These are phyloP conservation scores for Alosa alosa DNA, from an alignment of 2,113 vertebrate genomes.

Conservation along the genomic window DNA sequence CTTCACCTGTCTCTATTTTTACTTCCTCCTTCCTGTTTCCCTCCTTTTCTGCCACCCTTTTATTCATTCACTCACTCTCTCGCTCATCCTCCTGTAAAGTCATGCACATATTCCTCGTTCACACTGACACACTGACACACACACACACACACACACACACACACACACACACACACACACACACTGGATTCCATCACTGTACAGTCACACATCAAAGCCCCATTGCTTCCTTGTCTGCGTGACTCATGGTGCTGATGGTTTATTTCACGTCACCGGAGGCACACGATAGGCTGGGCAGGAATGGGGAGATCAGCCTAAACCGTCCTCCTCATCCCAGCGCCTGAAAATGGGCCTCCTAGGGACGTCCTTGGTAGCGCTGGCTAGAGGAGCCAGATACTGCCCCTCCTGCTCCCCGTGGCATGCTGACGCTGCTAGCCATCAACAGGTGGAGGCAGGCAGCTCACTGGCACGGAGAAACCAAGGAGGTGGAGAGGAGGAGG, in stretches of 20 bases:
- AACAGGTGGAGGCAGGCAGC: not conserved
- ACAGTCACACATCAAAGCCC: not conserved
- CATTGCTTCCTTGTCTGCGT: not conserved
- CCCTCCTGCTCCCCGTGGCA: too few relatives aligned
- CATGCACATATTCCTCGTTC: not conserved
- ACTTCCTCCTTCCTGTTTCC: not conserved
- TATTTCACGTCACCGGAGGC: not conserved
- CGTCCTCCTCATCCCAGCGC: not conserved
- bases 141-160: not conserved
- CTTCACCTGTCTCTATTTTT: slow-evolving; percentile 15
- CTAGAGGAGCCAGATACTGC: not conserved
- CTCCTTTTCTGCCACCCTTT: not conserved
- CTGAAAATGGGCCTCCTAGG: not conserved
- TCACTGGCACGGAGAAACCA: not conserved
- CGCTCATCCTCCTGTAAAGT: not conserved
- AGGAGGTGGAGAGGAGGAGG: not conserved
- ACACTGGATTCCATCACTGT: not conserved
- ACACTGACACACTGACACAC: not conserved
- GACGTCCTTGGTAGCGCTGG: not conserved
- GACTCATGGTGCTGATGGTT: not conserved
- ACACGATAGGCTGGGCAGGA: not conserved
- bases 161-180: slow-evolving; percentile 4
- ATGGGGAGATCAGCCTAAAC: not conserved
- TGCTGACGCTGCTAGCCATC: not conserved
- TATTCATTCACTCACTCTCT: not conserved